Evolutionary conservation across 2,888 invertebrate species (phyloP).

Genomic region (Glaucopsyche alexis): DNA sequence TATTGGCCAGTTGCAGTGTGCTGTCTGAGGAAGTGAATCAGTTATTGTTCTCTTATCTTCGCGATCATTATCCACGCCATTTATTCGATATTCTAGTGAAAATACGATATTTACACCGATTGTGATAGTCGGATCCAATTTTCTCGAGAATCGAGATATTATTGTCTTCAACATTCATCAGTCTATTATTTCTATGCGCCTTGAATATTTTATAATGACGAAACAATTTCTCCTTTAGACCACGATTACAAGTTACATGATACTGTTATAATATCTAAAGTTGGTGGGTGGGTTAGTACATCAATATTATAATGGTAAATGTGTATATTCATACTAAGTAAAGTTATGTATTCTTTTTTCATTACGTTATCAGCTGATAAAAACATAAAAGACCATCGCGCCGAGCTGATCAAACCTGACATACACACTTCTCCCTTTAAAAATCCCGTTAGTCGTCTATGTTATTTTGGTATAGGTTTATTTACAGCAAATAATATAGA

Average conservation of each 20-base stretch:
- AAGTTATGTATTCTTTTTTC: too few relatives aligned
- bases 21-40: conserved; percentile 76
- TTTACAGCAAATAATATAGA: conserved; percentile 4
- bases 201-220: conserved; percentile 11
- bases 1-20: conserved; percentile 45
- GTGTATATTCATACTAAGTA: too few relatives aligned
- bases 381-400: background rate
- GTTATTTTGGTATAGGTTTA: conserved; percentile 6
- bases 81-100: conserved; percentile 47
- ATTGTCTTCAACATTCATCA: conserved; percentile 38
- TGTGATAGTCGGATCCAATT: conserved; percentile 42
- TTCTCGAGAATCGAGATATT: conserved; percentile 31
- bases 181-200: background rate
- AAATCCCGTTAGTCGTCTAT: background rate
- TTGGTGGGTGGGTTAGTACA: too few relatives aligned
- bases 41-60: conserved; percentile 73
- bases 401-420: background rate
- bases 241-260: background rate
- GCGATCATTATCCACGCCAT: conserved; percentile 64
- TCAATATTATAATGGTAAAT: too few relatives aligned
- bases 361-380: too few relatives aligned
- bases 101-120: conserved; percentile 21
- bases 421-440: background rate
- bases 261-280: background rate
- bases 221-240: background rate